phyloP scores from a whole-genome alignment of 2,888 invertebrate species.

The Coenonympha arcania region DNA sequence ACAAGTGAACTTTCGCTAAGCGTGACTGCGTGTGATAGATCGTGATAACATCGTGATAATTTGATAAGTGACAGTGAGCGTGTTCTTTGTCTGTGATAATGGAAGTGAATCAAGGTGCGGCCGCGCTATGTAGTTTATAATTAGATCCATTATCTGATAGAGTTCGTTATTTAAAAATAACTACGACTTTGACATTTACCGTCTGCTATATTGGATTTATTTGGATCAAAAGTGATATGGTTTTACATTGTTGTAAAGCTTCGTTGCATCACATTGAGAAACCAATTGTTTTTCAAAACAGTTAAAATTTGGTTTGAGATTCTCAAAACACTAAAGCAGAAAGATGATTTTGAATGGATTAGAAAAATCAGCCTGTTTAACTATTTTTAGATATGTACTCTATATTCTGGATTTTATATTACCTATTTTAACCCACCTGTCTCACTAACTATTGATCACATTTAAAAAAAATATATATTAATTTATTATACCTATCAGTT shows the following conservation, averaged over 20 bases:
- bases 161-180: slow-evolving; percentile 2
- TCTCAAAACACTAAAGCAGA: no score
- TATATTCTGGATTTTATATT: no score
- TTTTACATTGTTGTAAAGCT: background rate
- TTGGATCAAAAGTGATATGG: background rate
- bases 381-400: no score
- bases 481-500: no score
- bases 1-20: slow-evolving; percentile 22
- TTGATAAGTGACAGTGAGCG: slow-evolving; percentile 38
- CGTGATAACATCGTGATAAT: slow-evolving; percentile 29
- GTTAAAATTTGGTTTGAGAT: no score
- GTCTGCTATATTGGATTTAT: slow-evolving; percentile 11
- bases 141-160: slow-evolving; percentile 16
- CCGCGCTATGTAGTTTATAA: background rate
- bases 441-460: no score
- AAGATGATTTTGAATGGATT: no score
- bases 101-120: slow-evolving; percentile 21
- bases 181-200: slow-evolving; percentile 5
- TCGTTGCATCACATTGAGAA: no score
- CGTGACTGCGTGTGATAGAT: slow-evolving; percentile 33
- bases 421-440: no score
- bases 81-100: slow-evolving; percentile 42
- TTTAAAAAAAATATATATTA: no score
- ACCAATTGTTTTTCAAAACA: no score
- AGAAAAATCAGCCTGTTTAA: no score